Evolutionary conservation across 2,888 invertebrate species (phyloP).

Genomic region (Polydrusus cervinus): DNA sequence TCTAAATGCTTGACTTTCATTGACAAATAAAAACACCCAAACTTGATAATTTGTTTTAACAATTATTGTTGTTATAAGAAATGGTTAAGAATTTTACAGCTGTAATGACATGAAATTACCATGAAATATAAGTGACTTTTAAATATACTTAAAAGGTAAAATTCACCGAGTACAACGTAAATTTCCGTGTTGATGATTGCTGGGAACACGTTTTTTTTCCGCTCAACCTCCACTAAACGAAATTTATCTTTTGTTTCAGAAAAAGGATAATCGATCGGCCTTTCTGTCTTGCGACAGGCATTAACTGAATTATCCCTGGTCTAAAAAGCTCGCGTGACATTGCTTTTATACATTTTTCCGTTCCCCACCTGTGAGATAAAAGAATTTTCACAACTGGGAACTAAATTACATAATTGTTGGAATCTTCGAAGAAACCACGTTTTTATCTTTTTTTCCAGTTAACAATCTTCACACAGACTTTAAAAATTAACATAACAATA

Average conservation of each 20-base stretch:
- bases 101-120: slow-evolving; percentile 6
- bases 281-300: slow-evolving; percentile 49
- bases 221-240: slow-evolving; percentile 16
- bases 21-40: no score
- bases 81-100: not conserved
- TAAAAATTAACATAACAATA: no score
- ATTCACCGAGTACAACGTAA: slow-evolving; percentile 20
- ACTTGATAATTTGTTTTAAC: not conserved
- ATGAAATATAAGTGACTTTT: slow-evolving; percentile 25
- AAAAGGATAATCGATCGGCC: slow-evolving; percentile 42
- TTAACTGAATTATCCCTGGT: slow-evolving; percentile 48
- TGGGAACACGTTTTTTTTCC: slow-evolving; percentile 35
- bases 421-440: not conserved
- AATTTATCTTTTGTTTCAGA: slow-evolving; percentile 48
- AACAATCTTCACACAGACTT: not conserved
- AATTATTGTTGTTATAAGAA: not conserved
- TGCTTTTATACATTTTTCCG: slow-evolving; percentile 42
- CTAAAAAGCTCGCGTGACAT: slow-evolving; percentile 50
- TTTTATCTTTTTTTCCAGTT: not conserved
- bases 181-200: slow-evolving; percentile 40
- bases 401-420: slow-evolving; percentile 41
- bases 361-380: slow-evolving; percentile 46
- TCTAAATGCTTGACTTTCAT: no score
- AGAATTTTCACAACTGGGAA: slow-evolving; percentile 38
- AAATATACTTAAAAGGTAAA: slow-evolving; percentile 10